A percentile compares a stretch with the other conserved stretches of the same genome.
Evolutionary conservation across 2,113 vertebrate species (phyloP).

Genomic region (Misgurnus anguillicaudatus): DNA sequence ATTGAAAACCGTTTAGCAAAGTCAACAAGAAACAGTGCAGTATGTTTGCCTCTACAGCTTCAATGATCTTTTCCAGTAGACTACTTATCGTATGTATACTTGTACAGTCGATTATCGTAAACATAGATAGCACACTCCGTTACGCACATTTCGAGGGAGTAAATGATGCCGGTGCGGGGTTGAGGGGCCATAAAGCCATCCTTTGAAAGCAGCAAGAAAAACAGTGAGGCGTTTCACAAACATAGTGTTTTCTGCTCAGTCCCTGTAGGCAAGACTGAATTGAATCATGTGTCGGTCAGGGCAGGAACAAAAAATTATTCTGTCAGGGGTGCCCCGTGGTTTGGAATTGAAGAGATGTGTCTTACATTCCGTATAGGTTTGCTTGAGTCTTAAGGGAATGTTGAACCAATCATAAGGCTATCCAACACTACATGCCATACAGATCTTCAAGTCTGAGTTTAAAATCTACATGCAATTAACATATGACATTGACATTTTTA

Average conservation of each 20-base stretch:
- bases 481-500: too few relatives aligned
- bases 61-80: not conserved
- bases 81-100: not conserved
- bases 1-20: conserved; percentile 42
- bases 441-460: not conserved
- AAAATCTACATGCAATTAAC: not conserved
- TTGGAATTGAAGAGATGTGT: conserved; percentile 1
- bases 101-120: conserved; percentile 5
- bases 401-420: conserved; percentile 9
- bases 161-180: conserved; percentile 21
- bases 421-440: not conserved
- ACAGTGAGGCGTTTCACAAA: conserved; percentile 34
- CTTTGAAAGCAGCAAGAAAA: conserved; percentile 25
- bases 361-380: not conserved
- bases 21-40: conserved; percentile 21
- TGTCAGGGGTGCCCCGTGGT: not conserved
- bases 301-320: not conserved
- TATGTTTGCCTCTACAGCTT: not conserved
- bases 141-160: conserved; percentile 27
- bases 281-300: conserved; percentile 38
- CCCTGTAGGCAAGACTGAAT: conserved; percentile 23
- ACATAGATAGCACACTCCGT: conserved; percentile 23
- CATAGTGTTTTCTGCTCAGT: conserved; percentile 20
- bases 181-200: conserved; percentile 6
- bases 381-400: conserved; percentile 14